Percentiles rank a stretch among this genome's conserved stretches.
phyloP scores from a whole-genome alignment of 2,797 vertebrate species.

The Tachyglossus aculeatus region DNA sequence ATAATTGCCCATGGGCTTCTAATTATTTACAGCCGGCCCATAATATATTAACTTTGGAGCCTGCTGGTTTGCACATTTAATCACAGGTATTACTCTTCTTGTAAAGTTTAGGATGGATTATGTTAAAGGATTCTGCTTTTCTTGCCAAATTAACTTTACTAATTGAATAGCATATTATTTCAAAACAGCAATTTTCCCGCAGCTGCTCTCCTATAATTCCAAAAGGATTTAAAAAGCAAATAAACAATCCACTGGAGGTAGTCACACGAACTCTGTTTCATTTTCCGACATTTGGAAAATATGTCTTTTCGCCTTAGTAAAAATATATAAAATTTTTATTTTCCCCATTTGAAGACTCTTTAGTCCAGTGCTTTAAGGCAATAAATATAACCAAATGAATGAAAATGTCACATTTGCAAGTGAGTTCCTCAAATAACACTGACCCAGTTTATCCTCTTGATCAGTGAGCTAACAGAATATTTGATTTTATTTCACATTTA shows the following conservation, averaged over 20 bases:
- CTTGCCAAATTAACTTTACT: background rate
- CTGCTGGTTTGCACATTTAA: background rate
- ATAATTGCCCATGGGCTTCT: background rate
- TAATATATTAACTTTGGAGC: conserved; percentile 1
- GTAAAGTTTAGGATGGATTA: background rate
- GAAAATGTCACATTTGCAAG: background rate
- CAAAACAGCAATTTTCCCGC: too few species aligned
- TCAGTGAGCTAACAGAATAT: background rate
- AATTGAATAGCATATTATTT: background rate
- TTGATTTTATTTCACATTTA: conserved; percentile 18
- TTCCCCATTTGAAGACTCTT: background rate
- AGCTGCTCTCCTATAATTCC: background rate
- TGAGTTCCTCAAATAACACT: background rate
- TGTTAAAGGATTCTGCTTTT: background rate
- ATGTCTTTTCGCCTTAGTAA: background rate
- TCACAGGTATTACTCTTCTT: background rate
- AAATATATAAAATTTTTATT: background rate
- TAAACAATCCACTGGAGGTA: background rate
- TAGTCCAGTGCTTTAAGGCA: background rate
- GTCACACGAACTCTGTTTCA: background rate
- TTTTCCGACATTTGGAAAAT: background rate
- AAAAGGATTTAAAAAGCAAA: background rate
- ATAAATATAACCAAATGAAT: background rate
- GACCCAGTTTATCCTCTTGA: background rate
- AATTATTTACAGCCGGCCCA: conserved; percentile 3